Percentiles rank a stretch among this genome's conserved stretches.
phyloP scores from a whole-genome alignment of 2,888 invertebrate species.

The Aspidapion aeneum region DNA sequence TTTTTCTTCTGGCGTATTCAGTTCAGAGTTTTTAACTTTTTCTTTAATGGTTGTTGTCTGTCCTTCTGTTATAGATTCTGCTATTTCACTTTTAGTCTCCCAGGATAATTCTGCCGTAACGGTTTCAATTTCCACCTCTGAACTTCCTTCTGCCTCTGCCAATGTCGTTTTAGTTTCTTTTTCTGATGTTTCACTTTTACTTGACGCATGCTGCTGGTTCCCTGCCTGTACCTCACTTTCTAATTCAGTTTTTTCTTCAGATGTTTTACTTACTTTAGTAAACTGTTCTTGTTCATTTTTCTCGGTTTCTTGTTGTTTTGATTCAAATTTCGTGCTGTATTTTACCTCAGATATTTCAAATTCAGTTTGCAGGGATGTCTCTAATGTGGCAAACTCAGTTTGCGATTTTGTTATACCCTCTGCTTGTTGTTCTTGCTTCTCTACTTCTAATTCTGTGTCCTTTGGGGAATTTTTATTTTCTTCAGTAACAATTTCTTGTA shows the following conservation, averaged over 20 bases:
- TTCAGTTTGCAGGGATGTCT: no score
- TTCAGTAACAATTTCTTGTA: neutral
- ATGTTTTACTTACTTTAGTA: no score
- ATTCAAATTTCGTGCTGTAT: no score
- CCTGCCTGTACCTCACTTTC: no score
- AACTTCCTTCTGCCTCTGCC: neutral
- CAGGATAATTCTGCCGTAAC: no score
- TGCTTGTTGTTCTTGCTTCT: neutral
- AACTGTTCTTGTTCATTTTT: no score
- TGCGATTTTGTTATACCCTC: neutral
- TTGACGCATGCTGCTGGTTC: no score
- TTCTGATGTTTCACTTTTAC: neutral
- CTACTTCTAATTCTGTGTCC: neutral
- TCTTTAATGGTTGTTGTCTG: neutral
- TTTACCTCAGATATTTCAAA: no score
- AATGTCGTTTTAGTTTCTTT: neutral
- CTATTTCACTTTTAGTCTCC: neutral
- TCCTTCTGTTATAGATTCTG: neutral
- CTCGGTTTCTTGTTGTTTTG: no score
- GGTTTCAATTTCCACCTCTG: neutral
- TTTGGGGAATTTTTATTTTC: neutral
- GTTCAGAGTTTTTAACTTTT: neutral
- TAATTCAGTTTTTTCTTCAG: no score
- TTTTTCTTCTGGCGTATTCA: neutral
- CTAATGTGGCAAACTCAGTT: no score